Base-by-base conservation (phyloP, 1,140 invertebrate species). In the Trichonephila inaurata region DNA sequence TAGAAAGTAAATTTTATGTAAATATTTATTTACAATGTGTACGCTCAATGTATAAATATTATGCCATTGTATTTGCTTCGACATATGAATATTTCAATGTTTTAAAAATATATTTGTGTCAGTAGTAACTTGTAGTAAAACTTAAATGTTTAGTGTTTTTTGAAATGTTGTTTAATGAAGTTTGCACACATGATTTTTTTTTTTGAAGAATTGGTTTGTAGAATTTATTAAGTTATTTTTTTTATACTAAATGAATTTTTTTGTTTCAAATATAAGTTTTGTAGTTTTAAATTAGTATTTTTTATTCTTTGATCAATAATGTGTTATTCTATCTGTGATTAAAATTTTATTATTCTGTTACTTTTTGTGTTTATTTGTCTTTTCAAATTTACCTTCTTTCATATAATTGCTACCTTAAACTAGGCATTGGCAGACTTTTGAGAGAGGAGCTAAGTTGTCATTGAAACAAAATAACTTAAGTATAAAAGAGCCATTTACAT, bases 21-120 rank as follows among this genome's bases (percentile, higher is more conserved):
- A 44, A 83, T 83, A 51, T 51, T 83, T 83, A 58, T n/a, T 83
- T 83, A 51, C 72, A 40, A 66, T n/a, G 8, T 66, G 64, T 66
- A n/a, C 51, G 10, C 10, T 51, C 51, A 51, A 7, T 51, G 51
- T 62, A 62, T 62, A 62, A 62, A 62, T 19, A 62, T 19, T 19
- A 19, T 62, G 19, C 61, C 8, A 24, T 69, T 69, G n/a, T 69
- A 28, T 72, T 16, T 72, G 28, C 28, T 33, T 72, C 24, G 33
- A 24, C 14, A 16, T 33, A 62, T 62, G 61, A 62, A 62, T 62
- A 18, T 62, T 62, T 62, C 16, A 62, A 62, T 18, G 19, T 18
- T 19, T 62, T 16, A 69, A 24, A 7, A 69, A 21, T 69, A 21
- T 3, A 72, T 28, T 28, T 33, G 28, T n/a, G n/a, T n/a, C n/a